phyloP scores from a whole-genome alignment of 2,888 invertebrate genomes.

The Frankliniella fusca region DNA sequence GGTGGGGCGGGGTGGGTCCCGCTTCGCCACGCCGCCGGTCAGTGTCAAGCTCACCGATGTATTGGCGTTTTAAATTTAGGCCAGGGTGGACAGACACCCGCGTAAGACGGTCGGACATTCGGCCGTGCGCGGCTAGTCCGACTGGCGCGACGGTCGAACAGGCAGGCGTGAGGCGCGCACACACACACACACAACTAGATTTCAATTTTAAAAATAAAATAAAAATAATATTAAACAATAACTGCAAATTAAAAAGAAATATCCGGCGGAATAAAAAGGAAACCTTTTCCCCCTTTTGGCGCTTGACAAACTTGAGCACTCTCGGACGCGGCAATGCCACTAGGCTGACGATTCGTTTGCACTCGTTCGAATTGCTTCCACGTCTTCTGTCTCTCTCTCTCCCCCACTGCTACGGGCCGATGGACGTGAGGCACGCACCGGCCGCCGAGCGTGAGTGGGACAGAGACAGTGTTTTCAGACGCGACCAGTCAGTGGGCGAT shows the following conservation, averaged over 20 bases:
- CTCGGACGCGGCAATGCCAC: not conserved
- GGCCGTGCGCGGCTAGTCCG: not conserved
- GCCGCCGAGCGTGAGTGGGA: not conserved
- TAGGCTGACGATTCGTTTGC: no score
- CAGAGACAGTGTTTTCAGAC: not conserved
- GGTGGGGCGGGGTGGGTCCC: not conserved
- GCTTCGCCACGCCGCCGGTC: not conserved
- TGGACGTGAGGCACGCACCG: not conserved
- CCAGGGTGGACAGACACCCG: not conserved
- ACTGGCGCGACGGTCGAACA: not conserved
- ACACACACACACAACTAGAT: no score
- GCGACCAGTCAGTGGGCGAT: not conserved
- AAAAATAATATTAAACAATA: no score
- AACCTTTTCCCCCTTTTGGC: no score
- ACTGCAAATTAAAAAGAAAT: no score
- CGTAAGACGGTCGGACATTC: not conserved
- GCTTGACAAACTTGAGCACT: not conserved
- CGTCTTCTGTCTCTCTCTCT: not conserved
- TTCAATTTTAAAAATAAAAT: no score
- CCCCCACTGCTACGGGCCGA: not conserved
- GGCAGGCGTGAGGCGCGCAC: not conserved
- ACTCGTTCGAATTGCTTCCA: not conserved
- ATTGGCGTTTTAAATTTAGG: slow-evolving; percentile 25
- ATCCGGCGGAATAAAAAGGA: no score
- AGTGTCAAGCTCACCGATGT: slow-evolving; percentile 19